Evolutionary conservation across 2,797 vertebrate species (phyloP), one percentile per base, ranked within the genome.

Genomic region (Pangasius sanitwongsei): DNA sequence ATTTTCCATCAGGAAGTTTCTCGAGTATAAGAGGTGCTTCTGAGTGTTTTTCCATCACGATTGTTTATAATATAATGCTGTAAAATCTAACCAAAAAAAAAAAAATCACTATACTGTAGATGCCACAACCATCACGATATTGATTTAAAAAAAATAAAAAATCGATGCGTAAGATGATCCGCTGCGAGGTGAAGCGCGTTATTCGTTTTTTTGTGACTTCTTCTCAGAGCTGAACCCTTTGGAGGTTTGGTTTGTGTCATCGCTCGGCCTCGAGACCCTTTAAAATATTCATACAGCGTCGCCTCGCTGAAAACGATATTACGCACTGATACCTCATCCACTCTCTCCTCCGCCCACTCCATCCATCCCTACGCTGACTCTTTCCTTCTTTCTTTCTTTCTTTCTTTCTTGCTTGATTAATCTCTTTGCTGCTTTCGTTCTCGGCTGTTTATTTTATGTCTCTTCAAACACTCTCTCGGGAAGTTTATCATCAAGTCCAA

Each of bases 241-340:
- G 8, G 67, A 77, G 74, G 74, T 77, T 53, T 77, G 78, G 53
- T 70, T n/a, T 37, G 80, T 23, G 53, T 74, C 37, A 4, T 34
- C 25, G 12, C 53, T 48, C 15, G 44, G 20, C 31, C 48, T 28
- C 59, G 28, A 57, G 9, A 37, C 74, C 48, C n/a, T 37, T 84
- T 85, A 86, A 81, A 87, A 90, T 72, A 88, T 85, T 88, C 82
- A 88, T 88, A 20, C 48, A 18, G 7, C 25, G 34, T 87, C 55
- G 23, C 59, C 34, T 80, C 25, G 3, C 61, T 83, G 78, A 87
- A 88, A 78, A 88, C 25, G 67, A 90, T 86, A 86, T 80, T 80
- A 80, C 20, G 53, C 44, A 50, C 50, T 80, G 61, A 87, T 87
- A 80, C 81, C 80, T 83, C 48, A 77, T 12, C 20, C 80, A 37